Base-by-base conservation (phyloP, 2,888 invertebrate genomes). In the Argynnis bischoffii region DNA sequence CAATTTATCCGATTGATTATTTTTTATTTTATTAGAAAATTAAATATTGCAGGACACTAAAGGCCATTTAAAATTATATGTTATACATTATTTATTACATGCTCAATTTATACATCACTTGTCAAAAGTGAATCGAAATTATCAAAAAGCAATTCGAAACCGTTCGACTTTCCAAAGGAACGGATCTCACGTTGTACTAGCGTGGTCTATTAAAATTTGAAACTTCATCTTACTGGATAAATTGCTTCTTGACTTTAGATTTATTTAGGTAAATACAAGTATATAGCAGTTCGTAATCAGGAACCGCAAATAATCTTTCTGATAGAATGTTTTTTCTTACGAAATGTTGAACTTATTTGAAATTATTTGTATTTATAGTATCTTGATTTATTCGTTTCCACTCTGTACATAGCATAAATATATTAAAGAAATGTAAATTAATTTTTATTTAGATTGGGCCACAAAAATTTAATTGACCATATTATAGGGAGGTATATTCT, bases 231-330 rank as follows among this genome's bases (percentile, higher is more conserved):
- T 82, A 79, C 80, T 79, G 81, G 80, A 85, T 87, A 90, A 92
- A 91, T 90, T 92, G 89, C 90, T 89, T 87, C 87, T 88, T 86
- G 85, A 88, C 87, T 87, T 86, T 84, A 79, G 81, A 82, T 83
- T 87, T 89, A 81, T 83, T 81, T 78, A 87, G 81, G 86, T 89
- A 91, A 89, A 79, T 54, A 26, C 26, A 4, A 26, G 26, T 26
- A 66, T 48, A 53, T 75, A 75, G 75, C 68, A 69, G 70, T 80
- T 77, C 80, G 81, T 85, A 88, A 91, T 89, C 85, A 82, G 80
- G 79, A 79, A 80, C 79, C 81, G 79, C 82, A 89, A 90, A 90
- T 82, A 88, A 81, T 81, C 80, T 84, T 82, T 74, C 73, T 79
- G 76, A 75, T 70, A 70, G 64, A 75, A 74, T 72, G 63, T 69